Base-by-base conservation (phyloP, 2,888 invertebrate species). In the Pristionchus exspectatus region DNA sequence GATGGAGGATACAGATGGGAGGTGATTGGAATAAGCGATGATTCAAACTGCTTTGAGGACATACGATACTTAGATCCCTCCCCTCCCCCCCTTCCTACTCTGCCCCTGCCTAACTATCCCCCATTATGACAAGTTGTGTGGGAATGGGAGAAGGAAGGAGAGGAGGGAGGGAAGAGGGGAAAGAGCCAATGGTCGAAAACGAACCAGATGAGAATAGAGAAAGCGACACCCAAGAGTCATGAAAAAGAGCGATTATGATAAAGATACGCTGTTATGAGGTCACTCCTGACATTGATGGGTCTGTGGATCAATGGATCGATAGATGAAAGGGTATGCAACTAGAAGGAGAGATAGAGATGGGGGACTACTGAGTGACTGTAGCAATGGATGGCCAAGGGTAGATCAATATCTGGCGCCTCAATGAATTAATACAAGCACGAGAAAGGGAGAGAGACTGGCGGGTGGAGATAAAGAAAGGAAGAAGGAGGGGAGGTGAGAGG, bases 121-220 rank as follows among this genome's bases (percentile, higher is more conserved):
- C 72, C 72, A 72, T 72, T 72, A 72, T 72, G 72, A 72, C 72
- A 33, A 72, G 72, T 72, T 72, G 72, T 72, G 72, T 72, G 72
- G 72, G 72, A 72, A 72, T 30, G 33, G 33, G 72, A 30, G 63
- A 63, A 63, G 63, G 63, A 63, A 33, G 33, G 30, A 33, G 16
- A 9, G 33, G 72, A 72, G 72, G 16, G 33, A 30, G 33, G 12
- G 72, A 33, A 30, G 16, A 30, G 69, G 30, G 16, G 16, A 72
- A 72, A 30, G 16, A 30, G 69, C 21, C 27, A 21, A 72, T 72
- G 30, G 72, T 30, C 72, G 72, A 33, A 72, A 72, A 72, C 33
- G 30, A 33, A 33, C 72, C 72, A 72, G 63, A 72, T 72, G 72
- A 5, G 72, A 72, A 33, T 14, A 72, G 30, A 33, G 30, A 33